These are phyloP conservation scores for Mastigias papua DNA, from an alignment of 30 jellyfish, hydroid and myxozoan genomes.

Conservation along the genomic window DNA sequence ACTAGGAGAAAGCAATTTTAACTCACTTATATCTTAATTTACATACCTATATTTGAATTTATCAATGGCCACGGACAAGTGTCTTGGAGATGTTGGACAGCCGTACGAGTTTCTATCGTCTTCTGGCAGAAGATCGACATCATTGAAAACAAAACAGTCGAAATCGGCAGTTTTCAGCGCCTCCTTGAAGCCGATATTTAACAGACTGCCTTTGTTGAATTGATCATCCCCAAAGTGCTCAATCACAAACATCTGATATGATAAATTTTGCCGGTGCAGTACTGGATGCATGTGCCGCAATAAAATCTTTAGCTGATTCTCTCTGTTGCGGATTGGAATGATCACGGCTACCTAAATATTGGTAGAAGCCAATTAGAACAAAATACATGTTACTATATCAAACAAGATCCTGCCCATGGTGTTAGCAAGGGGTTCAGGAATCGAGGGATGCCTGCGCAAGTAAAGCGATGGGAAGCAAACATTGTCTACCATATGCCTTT, in stretches of 20 bases:
- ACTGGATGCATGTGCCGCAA: conserved; percentile 90
- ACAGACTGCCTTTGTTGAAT: conserved; percentile 95
- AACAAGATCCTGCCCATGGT: too few species aligned
- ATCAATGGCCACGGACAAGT: conserved; percentile 95
- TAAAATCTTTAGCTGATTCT: conserved; percentile 77
- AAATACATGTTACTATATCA: too few species aligned
- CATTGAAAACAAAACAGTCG: conserved; percentile 90
- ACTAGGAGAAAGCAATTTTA: too few species aligned
- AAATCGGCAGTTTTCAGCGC: conserved; percentile 82
- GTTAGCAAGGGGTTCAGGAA: too few species aligned
- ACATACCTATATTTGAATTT: conserved; percentile 87
- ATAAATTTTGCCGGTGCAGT: conserved; percentile 74
- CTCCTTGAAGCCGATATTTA: conserved; percentile 93
- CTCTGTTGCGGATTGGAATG: conserved; percentile 91
- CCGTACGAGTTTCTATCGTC: conserved; percentile 94
- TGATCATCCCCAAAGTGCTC: conserved; percentile 90
- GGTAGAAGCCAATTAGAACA: too few species aligned
- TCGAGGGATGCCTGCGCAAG: too few species aligned
- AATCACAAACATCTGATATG: conserved; percentile 84
- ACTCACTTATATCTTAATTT: too few species aligned
- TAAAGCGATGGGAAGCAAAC: too few species aligned
- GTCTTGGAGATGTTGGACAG: conserved; percentile 97
- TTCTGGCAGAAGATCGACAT: conserved; percentile 98
- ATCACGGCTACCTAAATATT: conserved; percentile 88
- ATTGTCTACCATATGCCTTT: too few species aligned